Base-by-base conservation (phyloP, 2,888 invertebrate species). In the Phengaris alcon region DNA sequence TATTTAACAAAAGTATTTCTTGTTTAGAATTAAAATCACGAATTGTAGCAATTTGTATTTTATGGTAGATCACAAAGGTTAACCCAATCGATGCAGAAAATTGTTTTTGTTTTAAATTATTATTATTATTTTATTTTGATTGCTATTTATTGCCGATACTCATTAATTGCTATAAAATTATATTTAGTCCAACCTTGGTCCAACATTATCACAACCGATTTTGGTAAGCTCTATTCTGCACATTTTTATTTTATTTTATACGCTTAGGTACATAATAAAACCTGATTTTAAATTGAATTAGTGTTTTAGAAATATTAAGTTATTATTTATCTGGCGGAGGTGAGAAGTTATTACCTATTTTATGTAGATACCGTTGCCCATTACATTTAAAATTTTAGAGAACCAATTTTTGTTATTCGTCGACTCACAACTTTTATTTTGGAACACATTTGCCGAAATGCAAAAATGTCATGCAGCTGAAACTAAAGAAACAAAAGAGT, bases 401-500 rank as follows among this genome's bases (percentile, higher is more conserved):
- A 48, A 48, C 0, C 48, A 48, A 48, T 48, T 48, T 12, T 55
- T 13, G 22, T 9, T 59, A 3, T 52, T 52, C 1, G 1, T 9
- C 12, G 4, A n/a, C 64, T 35, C 12, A 44, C 35, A 13, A 44
- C 64, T 59, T 59, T 59, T 59, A 35, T 64, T 10, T 64, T 44
- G 2, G 6, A 44, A 64, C 6, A 12, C 6, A 64, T 22, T 22
- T 22, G 22, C 22, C 22, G 1, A 22, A 22, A 22, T 22, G 22
- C 22, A 35, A 35, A 64, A 64, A 64, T 64, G 64, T 6, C 13
- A 44, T 64, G 64, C 6, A 13, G 35, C 22, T 70, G 22, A 15
- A 52, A 35, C 10, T 52, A 72, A 69, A 46, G 7, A 75, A 15
- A 57, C 54, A 69, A 70, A 46, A 55, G 46, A 68, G 44, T 59